Percentiles rank a stretch among this genome's conserved stretches.
phyloP scores from a whole-genome alignment of 2,113 vertebrate genomes.

The Anas platyrhynchos region DNA sequence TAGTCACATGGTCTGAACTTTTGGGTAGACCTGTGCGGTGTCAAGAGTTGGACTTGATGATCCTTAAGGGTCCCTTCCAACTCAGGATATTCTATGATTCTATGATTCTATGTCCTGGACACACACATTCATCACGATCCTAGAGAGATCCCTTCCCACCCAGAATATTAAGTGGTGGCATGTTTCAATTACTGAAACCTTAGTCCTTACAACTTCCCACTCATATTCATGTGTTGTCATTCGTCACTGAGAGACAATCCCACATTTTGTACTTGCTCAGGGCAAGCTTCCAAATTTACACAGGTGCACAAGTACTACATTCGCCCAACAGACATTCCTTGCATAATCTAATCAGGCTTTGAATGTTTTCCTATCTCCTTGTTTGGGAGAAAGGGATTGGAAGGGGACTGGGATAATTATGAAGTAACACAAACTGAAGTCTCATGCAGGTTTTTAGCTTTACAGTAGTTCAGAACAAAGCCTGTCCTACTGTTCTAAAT shows the following conservation, averaged over 20 bases:
- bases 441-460: neutral
- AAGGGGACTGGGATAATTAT: rapidly evolving
- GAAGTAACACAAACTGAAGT: neutral
- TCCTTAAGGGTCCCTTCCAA: too few relatives aligned
- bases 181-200: neutral
- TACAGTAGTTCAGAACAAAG: neutral
- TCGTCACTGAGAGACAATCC: neutral
- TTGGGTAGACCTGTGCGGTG: too few relatives aligned
- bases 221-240: neutral
- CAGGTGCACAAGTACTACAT: neutral
- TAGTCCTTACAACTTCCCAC: neutral
- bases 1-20: too few relatives aligned
- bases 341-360: neutral
- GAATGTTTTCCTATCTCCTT: neutral
- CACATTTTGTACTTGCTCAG: neutral
- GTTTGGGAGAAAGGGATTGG: neutral
- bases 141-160: neutral
- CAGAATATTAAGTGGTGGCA: neutral
- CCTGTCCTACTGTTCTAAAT: neutral
- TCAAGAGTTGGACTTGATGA: too few relatives aligned
- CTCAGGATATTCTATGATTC: too few relatives aligned
- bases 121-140: neutral
- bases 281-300: neutral
- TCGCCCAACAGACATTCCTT: neutral
- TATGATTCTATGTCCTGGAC: neutral